A percentile compares a stretch with the other conserved stretches of the same genome.
Evolutionary conservation across 2,888 invertebrate species (phyloP).

Genomic region (Pocota personata): DNA sequence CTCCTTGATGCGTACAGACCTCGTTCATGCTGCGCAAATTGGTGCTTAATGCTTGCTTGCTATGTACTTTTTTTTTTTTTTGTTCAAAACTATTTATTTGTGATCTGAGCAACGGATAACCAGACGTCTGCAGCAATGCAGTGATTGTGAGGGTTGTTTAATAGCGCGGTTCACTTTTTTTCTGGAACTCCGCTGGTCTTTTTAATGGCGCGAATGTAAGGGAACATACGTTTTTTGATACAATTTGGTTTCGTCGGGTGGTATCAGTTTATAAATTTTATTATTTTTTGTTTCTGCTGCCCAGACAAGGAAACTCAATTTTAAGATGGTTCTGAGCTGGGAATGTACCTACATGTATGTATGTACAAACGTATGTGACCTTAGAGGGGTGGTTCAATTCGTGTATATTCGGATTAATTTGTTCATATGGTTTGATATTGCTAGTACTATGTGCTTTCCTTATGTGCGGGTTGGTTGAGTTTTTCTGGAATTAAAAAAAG

Average conservation of each 20-base stretch:
- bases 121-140: slow-evolving; percentile 43
- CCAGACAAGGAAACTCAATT: slow-evolving; percentile 10
- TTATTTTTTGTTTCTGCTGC: neutral
- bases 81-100: slow-evolving; percentile 38
- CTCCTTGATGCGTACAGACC: slow-evolving; percentile 4
- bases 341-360: neutral
- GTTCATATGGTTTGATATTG: neutral
- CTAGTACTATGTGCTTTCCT: neutral
- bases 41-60: slow-evolving; percentile 45
- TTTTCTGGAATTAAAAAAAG: neutral
- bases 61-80: slow-evolving; percentile 16
- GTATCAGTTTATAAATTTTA: slow-evolving; percentile 38
- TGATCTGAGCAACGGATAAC: slow-evolving; percentile 51
- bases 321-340: slow-evolving; percentile 25
- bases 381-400: slow-evolving; percentile 14
- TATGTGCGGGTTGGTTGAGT: slow-evolving; percentile 36
- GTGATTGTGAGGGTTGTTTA: slow-evolving; percentile 48
- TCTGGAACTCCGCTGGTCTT: slow-evolving; percentile 49
- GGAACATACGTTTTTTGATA: slow-evolving; percentile 60
- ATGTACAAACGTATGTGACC: no score
- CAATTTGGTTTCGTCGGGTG: slow-evolving; percentile 43
- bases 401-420: slow-evolving; percentile 37
- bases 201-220: slow-evolving; percentile 65
- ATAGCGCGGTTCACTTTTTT: slow-evolving; percentile 47
- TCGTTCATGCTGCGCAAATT: slow-evolving; percentile 67